These are phyloP conservation scores for Bucorvus abyssinicus DNA, from an alignment of 2,797 vertebrate genomes.

Conservation along the genomic window DNA sequence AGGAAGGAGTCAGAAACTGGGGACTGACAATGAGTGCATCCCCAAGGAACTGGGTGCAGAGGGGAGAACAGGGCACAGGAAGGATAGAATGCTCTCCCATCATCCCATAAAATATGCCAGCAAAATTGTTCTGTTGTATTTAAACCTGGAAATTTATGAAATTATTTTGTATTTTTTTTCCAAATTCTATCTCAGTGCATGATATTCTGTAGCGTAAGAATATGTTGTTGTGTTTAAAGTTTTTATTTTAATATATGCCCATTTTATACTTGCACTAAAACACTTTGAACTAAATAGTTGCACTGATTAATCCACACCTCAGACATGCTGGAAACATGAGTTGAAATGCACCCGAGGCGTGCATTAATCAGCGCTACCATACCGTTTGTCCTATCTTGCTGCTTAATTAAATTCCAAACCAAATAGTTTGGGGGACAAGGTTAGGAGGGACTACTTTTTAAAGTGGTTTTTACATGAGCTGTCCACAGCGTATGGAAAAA, in stretches of 20 bases:
- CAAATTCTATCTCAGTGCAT: not conserved
- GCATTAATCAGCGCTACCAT: conserved; percentile 69
- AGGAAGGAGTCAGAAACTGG: not conserved
- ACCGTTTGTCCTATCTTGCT: conserved; percentile 32
- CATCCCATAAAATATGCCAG: not conserved
- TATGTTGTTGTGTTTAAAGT: not conserved
- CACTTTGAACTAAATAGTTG: conserved; percentile 22
- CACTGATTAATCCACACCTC: conserved; percentile 73
- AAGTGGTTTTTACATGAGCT: conserved; percentile 31
- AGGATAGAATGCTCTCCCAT: not conserved
- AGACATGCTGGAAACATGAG: conserved; percentile 50
- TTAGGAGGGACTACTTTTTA: conserved; percentile 31
- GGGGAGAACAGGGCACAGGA: not conserved
- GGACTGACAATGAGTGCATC: not conserved
- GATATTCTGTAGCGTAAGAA: not conserved
- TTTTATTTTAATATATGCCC: conserved; percentile 5
- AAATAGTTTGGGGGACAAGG: conserved; percentile 65
- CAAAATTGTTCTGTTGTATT: not conserved
- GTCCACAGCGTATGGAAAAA: conserved; percentile 44
- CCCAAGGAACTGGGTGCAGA: not conserved
- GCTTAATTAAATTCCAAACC: conserved; percentile 72
- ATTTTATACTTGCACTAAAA: conserved; percentile 40
- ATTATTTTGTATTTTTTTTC: not conserved
- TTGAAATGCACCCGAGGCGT: conserved; percentile 60
- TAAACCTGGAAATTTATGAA: not conserved